Conservation (phyloP, 2,888 invertebrate species). For the Yponomeuta evonymella region DNA sequence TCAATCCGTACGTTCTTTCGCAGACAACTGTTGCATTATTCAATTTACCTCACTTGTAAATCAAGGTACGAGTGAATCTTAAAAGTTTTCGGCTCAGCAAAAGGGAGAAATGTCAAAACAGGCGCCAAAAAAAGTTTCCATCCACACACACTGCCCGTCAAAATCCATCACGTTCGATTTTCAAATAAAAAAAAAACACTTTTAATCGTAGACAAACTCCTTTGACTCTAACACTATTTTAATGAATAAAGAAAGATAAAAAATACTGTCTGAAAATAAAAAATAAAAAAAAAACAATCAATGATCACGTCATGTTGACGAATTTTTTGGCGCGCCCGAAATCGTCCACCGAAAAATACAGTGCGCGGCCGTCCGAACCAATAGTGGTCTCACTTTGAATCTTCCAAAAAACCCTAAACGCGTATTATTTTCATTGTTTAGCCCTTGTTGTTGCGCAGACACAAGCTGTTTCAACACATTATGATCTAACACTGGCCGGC, state of each 20-base stretch:
- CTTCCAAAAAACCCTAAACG: conserved; percentile 34
- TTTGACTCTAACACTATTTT: not conserved
- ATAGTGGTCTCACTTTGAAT: conserved; percentile 21
- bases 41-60: not conserved
- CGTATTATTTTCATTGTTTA: conserved; percentile 59
- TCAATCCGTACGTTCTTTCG: not conserved
- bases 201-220: not conserved
- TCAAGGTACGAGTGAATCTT: not conserved
- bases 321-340: conserved; percentile 5
- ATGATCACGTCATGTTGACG: not conserved
- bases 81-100: not conserved
- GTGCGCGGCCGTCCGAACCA: not conserved
- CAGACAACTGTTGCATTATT: not conserved
- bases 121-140: not conserved
- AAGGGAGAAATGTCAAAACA: not conserved
- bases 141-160: not conserved
- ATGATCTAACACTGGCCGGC: conserved; percentile 75
- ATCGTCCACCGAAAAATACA: not conserved
- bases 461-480: conserved; percentile 74
- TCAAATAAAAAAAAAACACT: not conserved
- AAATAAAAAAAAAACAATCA: not conserved
- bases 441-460: conserved; percentile 55
- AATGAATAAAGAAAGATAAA: not conserved
- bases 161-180: not conserved
- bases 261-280: conserved; percentile 3